Percentiles rank a stretch among this genome's conserved stretches.
These are phyloP conservation scores for Cantharis nigra DNA, from an alignment of 2,888 invertebrate species.

Conservation along the genomic window DNA sequence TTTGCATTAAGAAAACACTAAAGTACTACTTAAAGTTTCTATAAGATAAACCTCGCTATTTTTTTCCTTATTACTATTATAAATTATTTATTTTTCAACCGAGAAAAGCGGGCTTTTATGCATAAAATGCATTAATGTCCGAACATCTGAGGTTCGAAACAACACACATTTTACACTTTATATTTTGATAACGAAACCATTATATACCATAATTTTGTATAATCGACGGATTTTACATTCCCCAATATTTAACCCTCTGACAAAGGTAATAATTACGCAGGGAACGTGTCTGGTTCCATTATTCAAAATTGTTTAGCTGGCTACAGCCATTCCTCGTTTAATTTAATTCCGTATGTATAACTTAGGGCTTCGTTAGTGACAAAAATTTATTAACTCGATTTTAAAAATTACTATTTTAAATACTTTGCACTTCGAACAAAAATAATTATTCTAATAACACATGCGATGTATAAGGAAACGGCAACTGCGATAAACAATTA, in stretches of 20 bases:
- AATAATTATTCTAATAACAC: neutral
- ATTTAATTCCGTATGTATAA: neutral
- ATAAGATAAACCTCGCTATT: neutral
- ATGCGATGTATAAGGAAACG: neutral
- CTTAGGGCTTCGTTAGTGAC: neutral
- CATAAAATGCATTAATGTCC: too few relatives aligned
- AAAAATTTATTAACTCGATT: neutral
- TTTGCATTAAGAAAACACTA: constrained; percentile 2
- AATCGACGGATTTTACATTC: neutral
- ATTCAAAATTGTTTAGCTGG: neutral
- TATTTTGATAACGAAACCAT: neutral
- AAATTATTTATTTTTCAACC: neutral
- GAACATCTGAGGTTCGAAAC: neutral
- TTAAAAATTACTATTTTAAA: neutral
- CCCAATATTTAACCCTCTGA: neutral
- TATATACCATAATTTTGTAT: neutral
- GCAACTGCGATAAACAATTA: neutral
- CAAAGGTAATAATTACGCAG: neutral
- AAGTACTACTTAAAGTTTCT: neutral
- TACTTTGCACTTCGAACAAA: neutral
- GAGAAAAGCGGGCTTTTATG: neutral
- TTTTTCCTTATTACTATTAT: neutral
- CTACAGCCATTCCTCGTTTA: neutral
- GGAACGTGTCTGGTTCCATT: neutral
- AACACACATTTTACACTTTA: neutral